Evolutionary conservation across 2,888 invertebrate species (phyloP), one percentile per base, ranked within the genome.

Genomic region (Drosophila tripunctata): DNA sequence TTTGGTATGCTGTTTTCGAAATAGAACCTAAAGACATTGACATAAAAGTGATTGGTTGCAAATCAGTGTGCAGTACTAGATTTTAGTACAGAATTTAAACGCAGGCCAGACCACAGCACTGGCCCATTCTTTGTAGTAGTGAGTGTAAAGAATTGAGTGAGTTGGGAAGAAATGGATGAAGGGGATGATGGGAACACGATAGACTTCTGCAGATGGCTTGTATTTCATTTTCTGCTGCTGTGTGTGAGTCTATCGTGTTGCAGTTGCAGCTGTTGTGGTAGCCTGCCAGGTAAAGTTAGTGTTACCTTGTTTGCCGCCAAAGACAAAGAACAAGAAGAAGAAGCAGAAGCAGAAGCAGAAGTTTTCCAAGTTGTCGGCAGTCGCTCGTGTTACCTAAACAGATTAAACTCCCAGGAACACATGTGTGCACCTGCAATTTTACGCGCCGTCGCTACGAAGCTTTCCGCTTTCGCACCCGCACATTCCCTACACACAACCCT

Each of bases 211-310:
- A 50, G 56, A 54, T 68, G 69, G 51, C 75, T 66, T 62, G 70
- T 70, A 74, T 67, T 67, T 71, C 65, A 71, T 65, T 57, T 71
- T 56, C 54, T 48, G 17, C 19, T 41, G 24, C 41, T 41, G 52
- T 31, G 57, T 33, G 21, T 22, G 10, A 27, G 2, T 17, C n/a
- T 19, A 5, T 12, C 2, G 12, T 7, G 19, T 19, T 38, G 47
- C 27, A 55, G 24, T 27, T 41, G 22, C 54, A 21, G 30, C 54
- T 36, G 56, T 35, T 61, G 52, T 21, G 61, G 55, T 43, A 51
- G 60, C 74, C n/a, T 87, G 87, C 72, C 87, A 78, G 85, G 60
- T 52, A 67, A 81, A 87, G 85, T 87, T 84, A 87, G 82, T 75
- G 81, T 85, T 81, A 78, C 78, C 87, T 81, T 77, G 81, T 73